These are phyloP conservation scores for Cremastinae sp. DNA, from an alignment of 2,888 invertebrate genomes.

Conservation along the genomic window DNA sequence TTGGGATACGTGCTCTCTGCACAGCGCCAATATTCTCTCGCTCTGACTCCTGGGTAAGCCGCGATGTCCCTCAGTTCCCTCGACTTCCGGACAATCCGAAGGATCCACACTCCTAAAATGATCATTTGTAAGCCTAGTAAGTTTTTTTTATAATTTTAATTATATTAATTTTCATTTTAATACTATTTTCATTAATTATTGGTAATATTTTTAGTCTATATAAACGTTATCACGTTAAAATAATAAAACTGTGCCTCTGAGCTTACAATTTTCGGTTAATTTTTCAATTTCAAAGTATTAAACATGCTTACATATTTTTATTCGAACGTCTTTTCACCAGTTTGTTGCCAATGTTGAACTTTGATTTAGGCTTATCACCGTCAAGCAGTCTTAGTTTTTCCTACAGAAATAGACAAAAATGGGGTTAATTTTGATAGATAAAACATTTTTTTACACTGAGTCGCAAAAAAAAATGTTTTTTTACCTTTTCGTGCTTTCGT, in stretches of 20 bases:
- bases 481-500: slow-evolving; percentile 89
- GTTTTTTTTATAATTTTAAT: neutral
- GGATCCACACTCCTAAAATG: slow-evolving; percentile 77
- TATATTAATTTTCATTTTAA: neutral
- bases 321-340: slow-evolving; percentile 89
- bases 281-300: neutral
- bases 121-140: slow-evolving; percentile 75
- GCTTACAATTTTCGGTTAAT: too few relatives aligned
- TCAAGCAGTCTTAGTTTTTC: slow-evolving; percentile 85
- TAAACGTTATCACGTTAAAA: too few relatives aligned
- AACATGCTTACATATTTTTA: slow-evolving; percentile 88
- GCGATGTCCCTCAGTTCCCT: slow-evolving; percentile 81
- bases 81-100: slow-evolving; percentile 81
- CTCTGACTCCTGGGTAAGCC: slow-evolving; percentile 84
- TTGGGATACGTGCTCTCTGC: slow-evolving; percentile 86
- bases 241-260: too few relatives aligned
- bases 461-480: slow-evolving; percentile 56
- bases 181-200: too few relatives aligned
- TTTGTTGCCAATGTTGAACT: slow-evolving; percentile 88
- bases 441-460: too few relatives aligned
- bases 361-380: slow-evolving; percentile 85
- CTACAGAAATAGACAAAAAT: slow-evolving; percentile 65
- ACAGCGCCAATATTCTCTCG: slow-evolving; percentile 84
- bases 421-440: too few relatives aligned
- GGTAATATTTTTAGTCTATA: too few relatives aligned